Base-by-base conservation (phyloP, 1,140 invertebrate genomes). In the Colletes gigas region DNA sequence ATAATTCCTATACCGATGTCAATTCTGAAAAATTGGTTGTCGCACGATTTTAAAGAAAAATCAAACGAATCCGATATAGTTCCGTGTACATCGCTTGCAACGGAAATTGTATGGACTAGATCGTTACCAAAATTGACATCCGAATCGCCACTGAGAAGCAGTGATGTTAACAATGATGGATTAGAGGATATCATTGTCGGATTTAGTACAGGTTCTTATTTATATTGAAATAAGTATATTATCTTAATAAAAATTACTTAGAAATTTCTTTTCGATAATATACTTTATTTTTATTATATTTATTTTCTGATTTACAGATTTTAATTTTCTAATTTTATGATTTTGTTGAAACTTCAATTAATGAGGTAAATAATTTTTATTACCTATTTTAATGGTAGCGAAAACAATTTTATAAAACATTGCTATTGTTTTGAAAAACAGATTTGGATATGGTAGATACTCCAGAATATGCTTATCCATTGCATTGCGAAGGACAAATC, bases 151-250 rank as follows among this genome's bases (percentile, higher is more conserved):
- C 92, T 98, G 60, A 93, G 96, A 82, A 94, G 95, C 65, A 92
- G 95, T 41, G 97, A 98, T 92, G 94, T 97, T 0, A 97, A 98
- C 93, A 89, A 92, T 10, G 97, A 98, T 93, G 95, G 94, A 47
- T 88, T 97, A 30, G 93, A 95, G 52, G 97, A 98, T 92, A 94
- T 98, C 55, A 95, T 98, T 69, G 93, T 98, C 65, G 97, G 97
- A 82, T 98, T 96, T 91, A 96, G 96, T 63, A 97, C 97, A 92
- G 96, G 96, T 97, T 79, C 8, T 67, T 63, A 60, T 84, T 60
- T 63, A 4, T 62, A 44, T 55, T 47, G 6, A 44, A 52, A 52
- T 71, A 69, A 60, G 8, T 57, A 65, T 47, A 78, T 54, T 47
- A 50, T 0, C 0, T 75, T 73, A 47, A 41, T 14, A 59, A 47